Conservation (phyloP, 2,888 invertebrate species). For the Athalia cordata region DNA sequence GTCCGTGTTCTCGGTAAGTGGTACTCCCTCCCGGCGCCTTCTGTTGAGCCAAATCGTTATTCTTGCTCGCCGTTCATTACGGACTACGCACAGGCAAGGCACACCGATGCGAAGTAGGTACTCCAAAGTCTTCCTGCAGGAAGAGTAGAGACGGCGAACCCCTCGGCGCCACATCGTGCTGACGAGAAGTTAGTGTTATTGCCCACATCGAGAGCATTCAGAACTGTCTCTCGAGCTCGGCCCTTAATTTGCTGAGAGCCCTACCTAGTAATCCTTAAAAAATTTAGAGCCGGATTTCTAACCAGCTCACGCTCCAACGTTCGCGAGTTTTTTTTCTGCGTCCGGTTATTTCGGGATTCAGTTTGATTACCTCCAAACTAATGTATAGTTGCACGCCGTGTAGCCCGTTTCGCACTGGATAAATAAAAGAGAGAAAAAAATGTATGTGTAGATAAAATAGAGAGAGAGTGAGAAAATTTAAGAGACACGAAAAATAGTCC, state of each 20-base stretch:
- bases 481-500: too few relatives aligned
- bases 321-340: constrained; percentile 17
- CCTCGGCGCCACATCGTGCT: constrained; percentile 47
- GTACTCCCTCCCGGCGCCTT: constrained; percentile 36
- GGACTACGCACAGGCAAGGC: constrained; percentile 46
- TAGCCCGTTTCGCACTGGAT: too few relatives aligned
- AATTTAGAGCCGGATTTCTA: constrained; percentile 43
- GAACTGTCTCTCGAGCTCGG: constrained; percentile 58
- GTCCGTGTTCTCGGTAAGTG: constrained; percentile 36
- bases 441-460: too few relatives aligned
- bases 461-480: too few relatives aligned
- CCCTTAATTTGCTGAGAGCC: constrained; percentile 59
- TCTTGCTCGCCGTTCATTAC: constrained; percentile 51
- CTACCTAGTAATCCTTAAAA: constrained; percentile 49
- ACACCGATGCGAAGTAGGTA: constrained; percentile 49
- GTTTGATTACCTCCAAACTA: not conserved
- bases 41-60: constrained; percentile 47
- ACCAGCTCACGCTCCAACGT: constrained; percentile 37
- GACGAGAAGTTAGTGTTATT: constrained; percentile 69
- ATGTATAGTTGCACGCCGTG: too few relatives aligned
- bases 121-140: constrained; percentile 38
- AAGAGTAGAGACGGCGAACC: not conserved
- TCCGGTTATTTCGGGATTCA: constrained; percentile 22
- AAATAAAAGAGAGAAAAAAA: too few relatives aligned
- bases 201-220: constrained; percentile 60